A percentile compares a stretch with the other conserved stretches of the same genome.
phyloP scores from a whole-genome alignment of 2,888 invertebrate genomes.

The Cephus pygmeus region DNA sequence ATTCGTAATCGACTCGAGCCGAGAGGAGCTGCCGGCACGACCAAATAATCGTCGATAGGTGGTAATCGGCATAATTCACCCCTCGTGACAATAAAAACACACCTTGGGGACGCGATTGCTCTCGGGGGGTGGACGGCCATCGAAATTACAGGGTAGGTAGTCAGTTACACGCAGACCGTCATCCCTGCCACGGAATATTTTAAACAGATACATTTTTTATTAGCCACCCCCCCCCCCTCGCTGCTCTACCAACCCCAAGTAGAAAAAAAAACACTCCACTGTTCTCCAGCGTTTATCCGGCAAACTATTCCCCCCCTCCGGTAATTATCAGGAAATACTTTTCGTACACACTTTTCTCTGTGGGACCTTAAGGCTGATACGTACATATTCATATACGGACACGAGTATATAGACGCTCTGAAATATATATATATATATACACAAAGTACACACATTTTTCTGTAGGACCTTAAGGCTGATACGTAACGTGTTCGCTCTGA shows the following conservation, averaged over 20 bases:
- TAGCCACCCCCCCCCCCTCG: conserved; percentile 19
- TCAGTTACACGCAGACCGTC: conserved; percentile 21
- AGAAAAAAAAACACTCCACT: background rate
- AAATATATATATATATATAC: background rate
- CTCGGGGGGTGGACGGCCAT: background rate
- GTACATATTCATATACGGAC: too few relatives aligned
- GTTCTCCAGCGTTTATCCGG: background rate
- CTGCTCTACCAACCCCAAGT: background rate
- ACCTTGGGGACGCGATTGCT: background rate
- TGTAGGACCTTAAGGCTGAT: background rate
- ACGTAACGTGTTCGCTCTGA: background rate
- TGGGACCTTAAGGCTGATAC: too few relatives aligned
- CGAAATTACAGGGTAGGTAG: conserved; percentile 41
- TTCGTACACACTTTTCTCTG: background rate
- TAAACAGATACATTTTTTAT: conserved; percentile 56
- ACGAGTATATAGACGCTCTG: too few relatives aligned
- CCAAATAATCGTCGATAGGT: background rate
- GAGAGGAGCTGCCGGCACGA: background rate
- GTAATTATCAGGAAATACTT: background rate
- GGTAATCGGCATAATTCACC: background rate
- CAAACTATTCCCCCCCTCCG: background rate
- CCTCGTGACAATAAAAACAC: conserved; percentile 7
- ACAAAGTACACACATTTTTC: background rate
- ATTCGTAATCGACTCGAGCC: conserved; percentile 25
- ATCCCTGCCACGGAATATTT: conserved; percentile 40